These are phyloP conservation scores for Limnodromus scolopaceus DNA, from an alignment of 2,797 vertebrate genomes.

Conservation along the genomic window DNA sequence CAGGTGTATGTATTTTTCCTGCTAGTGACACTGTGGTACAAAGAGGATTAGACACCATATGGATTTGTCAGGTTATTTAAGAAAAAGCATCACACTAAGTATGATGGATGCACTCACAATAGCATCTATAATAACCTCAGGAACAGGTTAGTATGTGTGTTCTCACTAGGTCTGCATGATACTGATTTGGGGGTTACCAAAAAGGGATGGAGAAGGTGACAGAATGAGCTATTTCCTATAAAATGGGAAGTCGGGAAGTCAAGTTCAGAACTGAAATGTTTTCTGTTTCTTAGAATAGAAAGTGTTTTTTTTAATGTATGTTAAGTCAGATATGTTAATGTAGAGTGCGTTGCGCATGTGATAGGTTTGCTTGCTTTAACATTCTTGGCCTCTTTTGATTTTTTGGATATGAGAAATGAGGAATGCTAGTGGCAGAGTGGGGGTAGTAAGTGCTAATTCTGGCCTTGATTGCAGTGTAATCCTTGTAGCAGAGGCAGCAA, in stretches of 20 bases:
- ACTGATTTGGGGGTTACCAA: neutral
- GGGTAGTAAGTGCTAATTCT: neutral
- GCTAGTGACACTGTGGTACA: neutral
- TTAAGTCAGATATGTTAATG: neutral
- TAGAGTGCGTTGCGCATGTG: neutral
- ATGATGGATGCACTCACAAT: neutral
- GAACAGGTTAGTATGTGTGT: neutral
- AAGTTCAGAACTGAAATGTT: neutral
- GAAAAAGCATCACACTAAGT: neutral
- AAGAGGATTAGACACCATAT: neutral
- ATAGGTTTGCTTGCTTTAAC: neutral
- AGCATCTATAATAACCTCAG: neutral
- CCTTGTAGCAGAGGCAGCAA: neutral
- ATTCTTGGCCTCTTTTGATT: neutral
- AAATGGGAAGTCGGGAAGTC: neutral
- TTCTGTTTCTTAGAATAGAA: neutral
- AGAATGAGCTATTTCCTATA: neutral
- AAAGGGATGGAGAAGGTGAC: neutral
- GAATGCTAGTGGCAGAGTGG: neutral
- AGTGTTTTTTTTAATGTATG: neutral
- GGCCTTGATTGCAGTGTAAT: neutral
- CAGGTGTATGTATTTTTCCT: neutral
- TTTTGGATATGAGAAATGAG: neutral
- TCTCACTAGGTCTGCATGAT: neutral
- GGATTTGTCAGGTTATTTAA: neutral